Evolutionary conservation across 2,888 invertebrate genomes (phyloP).

Genomic region (Chelonus formosanus): DNA sequence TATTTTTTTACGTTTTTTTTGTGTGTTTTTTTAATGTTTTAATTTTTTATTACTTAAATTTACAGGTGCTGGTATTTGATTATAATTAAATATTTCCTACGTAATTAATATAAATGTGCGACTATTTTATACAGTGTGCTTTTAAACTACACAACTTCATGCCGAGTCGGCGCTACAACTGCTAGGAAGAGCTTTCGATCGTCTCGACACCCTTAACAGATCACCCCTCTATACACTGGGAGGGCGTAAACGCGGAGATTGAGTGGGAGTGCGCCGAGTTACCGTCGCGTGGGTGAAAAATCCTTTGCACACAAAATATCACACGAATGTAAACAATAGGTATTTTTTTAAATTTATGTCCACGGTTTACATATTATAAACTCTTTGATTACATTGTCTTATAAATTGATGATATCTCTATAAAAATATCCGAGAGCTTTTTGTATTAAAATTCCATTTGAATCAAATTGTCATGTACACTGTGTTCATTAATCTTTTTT

Average conservation of each 20-base stretch:
- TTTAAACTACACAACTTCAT: slow-evolving; percentile 62
- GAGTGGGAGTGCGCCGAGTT: slow-evolving; percentile 29
- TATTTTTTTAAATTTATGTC: no score
- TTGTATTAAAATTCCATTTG: no score
- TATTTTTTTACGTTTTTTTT: slow-evolving; percentile 33
- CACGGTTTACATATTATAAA: no score
- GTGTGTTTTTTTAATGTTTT: slow-evolving; percentile 31
- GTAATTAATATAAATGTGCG: slow-evolving; percentile 56
- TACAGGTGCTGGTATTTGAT: slow-evolving; percentile 19
- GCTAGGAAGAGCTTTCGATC: slow-evolving; percentile 48
- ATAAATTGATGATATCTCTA: no score
- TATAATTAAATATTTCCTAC: slow-evolving; percentile 37
- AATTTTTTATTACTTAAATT: slow-evolving; percentile 23
- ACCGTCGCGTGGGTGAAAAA: slow-evolving; percentile 37
- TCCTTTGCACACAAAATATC: slow-evolving; percentile 26
- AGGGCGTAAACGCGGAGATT: slow-evolving; percentile 12
- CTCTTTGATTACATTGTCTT: no score
- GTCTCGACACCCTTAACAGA: slow-evolving; percentile 44
- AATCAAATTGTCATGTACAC: no score
- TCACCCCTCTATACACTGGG: slow-evolving; percentile 27
- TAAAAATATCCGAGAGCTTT: no score
- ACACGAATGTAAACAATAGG: slow-evolving; percentile 3
- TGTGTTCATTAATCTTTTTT: no score
- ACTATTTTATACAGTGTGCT: slow-evolving; percentile 63
- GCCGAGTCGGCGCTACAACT: slow-evolving; percentile 64